Evolutionary conservation across 2,888 invertebrate genomes (phyloP).

Genomic region (Sesia bembeciformis): DNA sequence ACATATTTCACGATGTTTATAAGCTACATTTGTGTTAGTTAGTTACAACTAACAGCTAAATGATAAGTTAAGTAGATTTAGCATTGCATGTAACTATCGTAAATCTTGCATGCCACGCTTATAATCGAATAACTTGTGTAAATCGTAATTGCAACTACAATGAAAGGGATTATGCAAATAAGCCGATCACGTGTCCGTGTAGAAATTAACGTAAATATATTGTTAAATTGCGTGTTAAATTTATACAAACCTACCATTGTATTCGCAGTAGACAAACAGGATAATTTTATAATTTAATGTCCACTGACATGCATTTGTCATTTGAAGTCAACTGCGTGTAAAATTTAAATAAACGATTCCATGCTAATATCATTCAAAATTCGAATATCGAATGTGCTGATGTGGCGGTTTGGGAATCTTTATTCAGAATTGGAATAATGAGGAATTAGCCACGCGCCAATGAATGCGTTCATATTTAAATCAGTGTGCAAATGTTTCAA

Average conservation of each 20-base stretch:
- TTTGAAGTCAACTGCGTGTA: constrained; percentile 66
- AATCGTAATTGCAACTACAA: constrained; percentile 32
- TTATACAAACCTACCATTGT: constrained; percentile 36
- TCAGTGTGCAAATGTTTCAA: constrained; percentile 25
- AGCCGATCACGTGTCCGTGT: constrained; percentile 47
- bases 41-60: too few species aligned
- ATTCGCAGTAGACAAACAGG: constrained; percentile 42
- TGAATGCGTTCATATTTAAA: constrained; percentile 51
- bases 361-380: constrained; percentile 41
- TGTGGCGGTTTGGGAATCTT: constrained; percentile 23
- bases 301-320: constrained; percentile 33
- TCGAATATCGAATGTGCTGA: constrained; percentile 29
- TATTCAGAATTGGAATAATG: constrained; percentile 58
- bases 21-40: too few species aligned
- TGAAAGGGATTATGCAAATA: constrained; percentile 60
- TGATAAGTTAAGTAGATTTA: too few species aligned
- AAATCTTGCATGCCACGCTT: constrained; percentile 16
- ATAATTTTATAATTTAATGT: constrained; percentile 53
- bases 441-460: constrained; percentile 47
- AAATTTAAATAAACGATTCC: constrained; percentile 67
- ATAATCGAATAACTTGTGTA: constrained; percentile 32
- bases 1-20: too few species aligned
- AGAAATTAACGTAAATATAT: constrained; percentile 48
- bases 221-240: constrained; percentile 70
- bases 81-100: constrained; percentile 5